Evolutionary conservation across 2,797 vertebrate species (phyloP), one percentile per base, ranked within the genome.

Genomic region (Enteromius fasciolatus): DNA sequence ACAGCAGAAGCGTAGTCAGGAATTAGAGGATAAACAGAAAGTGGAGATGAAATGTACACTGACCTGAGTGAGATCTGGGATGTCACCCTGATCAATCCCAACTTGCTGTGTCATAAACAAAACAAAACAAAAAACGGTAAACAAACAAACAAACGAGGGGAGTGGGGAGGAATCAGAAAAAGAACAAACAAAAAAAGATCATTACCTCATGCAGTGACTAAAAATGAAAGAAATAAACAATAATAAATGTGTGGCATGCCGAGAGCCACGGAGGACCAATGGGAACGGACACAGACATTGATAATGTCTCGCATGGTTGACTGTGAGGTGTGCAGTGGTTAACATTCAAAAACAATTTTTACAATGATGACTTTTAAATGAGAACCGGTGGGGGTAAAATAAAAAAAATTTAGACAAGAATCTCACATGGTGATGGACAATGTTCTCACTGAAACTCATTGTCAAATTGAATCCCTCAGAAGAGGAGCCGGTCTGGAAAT

Each of bases 31-130:
- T 44, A 67, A 48, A 25, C 8, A 88, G 61, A 84, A 82, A 81
- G 76, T 83, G 89, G 90, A 91, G 89, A 92, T 90, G 91, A 94
- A 88, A 93, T 90, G 92, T 88, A 94, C 92, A 98, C 97, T 98
- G 94, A 99, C 97, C 97, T 98, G 96, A 93, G 95, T 97, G 93
- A 99, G 95, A 95, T 97, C 94, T 88, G 97, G 97, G 95, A 99
- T 98, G 94, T 97, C 94, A 92, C 96, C 96, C 94, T 96, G 96
- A 95, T 97, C 96, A 94, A 99, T 97, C 95, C 97, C 97, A 95
- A 97, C 96, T 97, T 98, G 96, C 98, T 99, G 95, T 94, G 92
- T 96, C 94, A 94, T 90, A 96, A 92, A 92, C 75, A 86, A 82
- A 73, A 85, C n/a, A 84, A 84, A 78, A 52, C 25, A 74, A 83